Percentiles rank a stretch among this genome's conserved stretches.
Evolutionary conservation across 2,888 invertebrate species (phyloP).

Genomic region (Drosophila anceps): DNA sequence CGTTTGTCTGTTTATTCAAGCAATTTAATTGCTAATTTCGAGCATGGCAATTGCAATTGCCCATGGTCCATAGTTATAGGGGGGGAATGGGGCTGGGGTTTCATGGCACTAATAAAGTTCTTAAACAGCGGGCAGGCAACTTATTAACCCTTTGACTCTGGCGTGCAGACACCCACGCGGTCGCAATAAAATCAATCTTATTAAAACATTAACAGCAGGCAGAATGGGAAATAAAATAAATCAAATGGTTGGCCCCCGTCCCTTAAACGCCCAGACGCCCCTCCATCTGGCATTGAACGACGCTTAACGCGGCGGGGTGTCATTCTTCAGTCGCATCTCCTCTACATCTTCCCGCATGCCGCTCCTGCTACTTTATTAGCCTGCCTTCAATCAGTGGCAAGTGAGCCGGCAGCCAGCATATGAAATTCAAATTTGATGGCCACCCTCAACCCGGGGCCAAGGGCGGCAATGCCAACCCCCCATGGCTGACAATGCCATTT

Average conservation of each 20-base stretch:
- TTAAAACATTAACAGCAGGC: constrained; percentile 80
- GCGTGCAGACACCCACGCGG: constrained; percentile 40
- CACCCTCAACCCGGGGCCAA: constrained; percentile 29
- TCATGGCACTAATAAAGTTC: constrained; percentile 76
- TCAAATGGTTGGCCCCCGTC: constrained; percentile 62
- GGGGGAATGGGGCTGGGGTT: not conserved
- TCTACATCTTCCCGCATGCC: constrained; percentile 1
- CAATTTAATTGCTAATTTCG: constrained; percentile 71
- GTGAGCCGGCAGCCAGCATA: constrained; percentile 67
- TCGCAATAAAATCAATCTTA: constrained; percentile 84
- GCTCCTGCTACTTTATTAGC: constrained; percentile 70
- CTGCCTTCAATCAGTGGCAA: constrained; percentile 71
- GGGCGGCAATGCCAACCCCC: constrained; percentile 39
- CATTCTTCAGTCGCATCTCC: constrained; percentile 40
- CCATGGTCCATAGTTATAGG: not conserved
- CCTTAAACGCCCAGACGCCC: constrained; percentile 14
- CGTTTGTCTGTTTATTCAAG: constrained; percentile 54
- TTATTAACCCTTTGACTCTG: constrained; percentile 84
- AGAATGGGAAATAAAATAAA: constrained; percentile 75
- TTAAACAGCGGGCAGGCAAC: constrained; percentile 82
- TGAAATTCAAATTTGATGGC: constrained; percentile 77
- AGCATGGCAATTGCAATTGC: constrained; percentile 44
- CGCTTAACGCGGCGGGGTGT: constrained; percentile 78
- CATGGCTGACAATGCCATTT: constrained; percentile 58
- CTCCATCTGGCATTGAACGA: constrained; percentile 55